Conservation (phyloP, 2,888 invertebrate genomes). For the Acanthosoma haemorrhoidale region DNA sequence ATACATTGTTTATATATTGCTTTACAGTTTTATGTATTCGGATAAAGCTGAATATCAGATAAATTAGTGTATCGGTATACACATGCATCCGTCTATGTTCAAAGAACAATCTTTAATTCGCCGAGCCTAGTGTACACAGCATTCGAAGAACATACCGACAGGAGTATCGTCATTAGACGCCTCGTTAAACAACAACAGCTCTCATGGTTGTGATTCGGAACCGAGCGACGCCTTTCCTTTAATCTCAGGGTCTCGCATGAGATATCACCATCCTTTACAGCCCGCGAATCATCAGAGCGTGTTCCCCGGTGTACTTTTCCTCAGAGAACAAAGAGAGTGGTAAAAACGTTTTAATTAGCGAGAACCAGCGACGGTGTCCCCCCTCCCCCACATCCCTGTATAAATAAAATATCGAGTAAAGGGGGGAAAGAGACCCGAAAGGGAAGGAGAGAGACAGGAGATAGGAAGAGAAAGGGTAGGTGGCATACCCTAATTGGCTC, state of each 20-base stretch:
- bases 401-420: not conserved
- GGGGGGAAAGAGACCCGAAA: not conserved
- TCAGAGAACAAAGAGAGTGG: not conserved
- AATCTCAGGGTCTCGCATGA: not conserved
- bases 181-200: too few species aligned
- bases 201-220: too few species aligned
- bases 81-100: too few species aligned
- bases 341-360: slow-evolving; percentile 10
- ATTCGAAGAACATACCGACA: too few species aligned
- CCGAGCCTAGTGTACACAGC: too few species aligned
- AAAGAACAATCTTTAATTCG: too few species aligned
- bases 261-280: not conserved
- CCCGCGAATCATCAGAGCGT: not conserved
- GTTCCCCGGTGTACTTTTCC: too few species aligned
- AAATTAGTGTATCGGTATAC: too few species aligned
- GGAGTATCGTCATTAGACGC: too few species aligned
- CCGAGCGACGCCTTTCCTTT: not conserved
- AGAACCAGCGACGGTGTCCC: not conserved
- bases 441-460: not conserved
- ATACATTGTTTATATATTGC: too few species aligned
- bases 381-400: not conserved
- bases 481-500: not conserved
- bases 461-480: slow-evolving; percentile 1
- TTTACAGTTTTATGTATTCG: too few species aligned
- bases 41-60: too few species aligned